A percentile compares a stretch with the other conserved stretches of the same genome.
These are phyloP conservation scores for Hassar affinis DNA, from an alignment of 2,113 vertebrate genomes.

Conservation along the genomic window DNA sequence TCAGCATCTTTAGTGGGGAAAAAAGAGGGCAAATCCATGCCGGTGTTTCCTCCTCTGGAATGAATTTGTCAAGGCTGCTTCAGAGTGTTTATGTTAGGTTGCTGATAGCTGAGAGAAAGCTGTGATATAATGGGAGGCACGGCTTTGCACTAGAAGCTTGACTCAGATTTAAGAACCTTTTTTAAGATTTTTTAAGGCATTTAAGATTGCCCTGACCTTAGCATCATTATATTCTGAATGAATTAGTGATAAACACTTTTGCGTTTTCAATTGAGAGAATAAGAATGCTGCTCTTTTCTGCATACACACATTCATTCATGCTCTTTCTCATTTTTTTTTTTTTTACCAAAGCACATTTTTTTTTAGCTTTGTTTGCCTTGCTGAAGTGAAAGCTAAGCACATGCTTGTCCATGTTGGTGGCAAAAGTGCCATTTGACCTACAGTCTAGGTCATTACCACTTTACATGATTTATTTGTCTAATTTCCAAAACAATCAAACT, in stretches of 20 bases:
- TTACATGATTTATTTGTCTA: too few species aligned
- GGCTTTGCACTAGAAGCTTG: not conserved
- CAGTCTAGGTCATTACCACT: too few species aligned
- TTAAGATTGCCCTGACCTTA: not conserved
- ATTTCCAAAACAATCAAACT: too few species aligned
- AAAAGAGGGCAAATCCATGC: not conserved
- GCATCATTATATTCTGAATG: not conserved
- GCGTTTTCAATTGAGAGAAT: too few species aligned
- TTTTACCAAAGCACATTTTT: too few species aligned
- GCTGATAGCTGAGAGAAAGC: not conserved
- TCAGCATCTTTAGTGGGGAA: not conserved
- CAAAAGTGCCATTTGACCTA: too few species aligned
- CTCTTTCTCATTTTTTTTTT: too few species aligned
- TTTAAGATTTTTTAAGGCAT: too few species aligned
- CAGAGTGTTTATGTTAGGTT: not conserved
- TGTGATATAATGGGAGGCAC: not conserved
- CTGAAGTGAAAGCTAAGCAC: too few species aligned
- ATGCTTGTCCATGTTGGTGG: too few species aligned
- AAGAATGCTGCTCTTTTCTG: too few species aligned
- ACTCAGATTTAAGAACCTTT: not conserved
- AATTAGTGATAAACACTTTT: constrained; percentile 4
- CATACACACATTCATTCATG: not conserved
- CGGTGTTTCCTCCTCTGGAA: not conserved
- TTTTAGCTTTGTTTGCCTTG: too few species aligned
- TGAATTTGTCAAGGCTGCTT: not conserved